These are phyloP conservation scores for Corythornis leucogaster DNA, from an alignment of 2,797 vertebrate genomes.

Conservation along the genomic window DNA sequence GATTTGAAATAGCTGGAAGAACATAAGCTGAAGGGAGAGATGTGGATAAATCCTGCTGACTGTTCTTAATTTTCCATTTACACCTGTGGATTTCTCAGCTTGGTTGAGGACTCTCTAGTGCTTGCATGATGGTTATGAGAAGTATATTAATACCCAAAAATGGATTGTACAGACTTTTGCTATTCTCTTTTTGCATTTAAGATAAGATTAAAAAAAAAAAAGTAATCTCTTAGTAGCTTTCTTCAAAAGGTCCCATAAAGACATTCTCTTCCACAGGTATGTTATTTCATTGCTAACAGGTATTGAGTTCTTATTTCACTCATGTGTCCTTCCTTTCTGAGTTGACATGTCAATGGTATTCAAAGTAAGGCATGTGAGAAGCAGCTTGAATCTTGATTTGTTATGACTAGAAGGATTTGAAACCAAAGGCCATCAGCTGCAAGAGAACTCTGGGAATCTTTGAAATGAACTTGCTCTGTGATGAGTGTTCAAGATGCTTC, in stretches of 20 bases:
- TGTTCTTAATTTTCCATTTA: neutral
- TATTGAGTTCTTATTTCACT: neutral
- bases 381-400: neutral
- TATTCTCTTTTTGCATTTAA: neutral
- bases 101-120: neutral
- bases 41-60: neutral
- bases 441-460: neutral
- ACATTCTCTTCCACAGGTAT: neutral
- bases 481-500: neutral
- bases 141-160: neutral
- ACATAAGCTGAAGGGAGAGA: neutral
- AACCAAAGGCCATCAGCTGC: neutral
- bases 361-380: neutral
- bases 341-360: neutral
- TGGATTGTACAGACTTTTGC: neutral
- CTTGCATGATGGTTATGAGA: neutral
- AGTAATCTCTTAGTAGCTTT: neutral
- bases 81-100: neutral
- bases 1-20: neutral
- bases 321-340: neutral
- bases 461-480: neutral
- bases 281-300: neutral
- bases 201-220: neutral
- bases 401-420: neutral
- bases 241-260: neutral